Evolutionary conservation across 2,113 vertebrate species (phyloP).

Genomic region (Lasiurus borealis): DNA sequence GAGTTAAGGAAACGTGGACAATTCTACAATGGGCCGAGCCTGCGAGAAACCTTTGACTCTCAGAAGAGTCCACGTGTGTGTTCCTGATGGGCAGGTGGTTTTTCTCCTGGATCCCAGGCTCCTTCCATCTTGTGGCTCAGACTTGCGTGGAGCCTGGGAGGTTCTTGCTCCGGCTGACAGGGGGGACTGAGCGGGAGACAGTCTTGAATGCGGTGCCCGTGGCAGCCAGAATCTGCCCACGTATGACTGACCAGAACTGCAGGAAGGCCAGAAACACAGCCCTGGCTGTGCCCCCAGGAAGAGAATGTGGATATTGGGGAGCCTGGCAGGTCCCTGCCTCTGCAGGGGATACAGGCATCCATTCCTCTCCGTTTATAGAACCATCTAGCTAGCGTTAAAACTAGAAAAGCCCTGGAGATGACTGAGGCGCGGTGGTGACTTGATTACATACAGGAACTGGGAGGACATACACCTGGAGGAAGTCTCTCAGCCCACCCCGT

Average conservation of each 20-base stretch:
- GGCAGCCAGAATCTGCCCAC: background rate
- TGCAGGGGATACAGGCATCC: rapidly evolving
- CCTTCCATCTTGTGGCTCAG: no score
- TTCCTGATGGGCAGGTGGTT: background rate
- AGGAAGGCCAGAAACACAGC: background rate
- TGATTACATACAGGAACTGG: rapidly evolving
- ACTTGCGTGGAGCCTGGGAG: no score
- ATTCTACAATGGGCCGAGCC: rapidly evolving
- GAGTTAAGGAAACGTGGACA: background rate
- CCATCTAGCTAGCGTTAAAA: no score
- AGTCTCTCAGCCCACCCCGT: background rate
- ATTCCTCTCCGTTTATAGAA: background rate
- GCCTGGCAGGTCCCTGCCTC: background rate
- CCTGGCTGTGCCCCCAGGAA: background rate
- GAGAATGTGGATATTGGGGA: background rate
- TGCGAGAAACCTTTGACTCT: background rate
- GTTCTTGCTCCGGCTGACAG: background rate
- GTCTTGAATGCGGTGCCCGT: background rate
- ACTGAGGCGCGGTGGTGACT: no score
- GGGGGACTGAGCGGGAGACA: background rate
- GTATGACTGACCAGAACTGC: background rate
- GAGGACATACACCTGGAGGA: background rate
- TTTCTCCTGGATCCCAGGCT: background rate
- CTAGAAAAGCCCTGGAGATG: background rate
- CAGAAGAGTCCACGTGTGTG: background rate